Percentiles rank a stretch among this genome's conserved stretches.
Evolutionary conservation across 2,113 vertebrate species (phyloP).

Genomic region (Scolopax mira): DNA sequence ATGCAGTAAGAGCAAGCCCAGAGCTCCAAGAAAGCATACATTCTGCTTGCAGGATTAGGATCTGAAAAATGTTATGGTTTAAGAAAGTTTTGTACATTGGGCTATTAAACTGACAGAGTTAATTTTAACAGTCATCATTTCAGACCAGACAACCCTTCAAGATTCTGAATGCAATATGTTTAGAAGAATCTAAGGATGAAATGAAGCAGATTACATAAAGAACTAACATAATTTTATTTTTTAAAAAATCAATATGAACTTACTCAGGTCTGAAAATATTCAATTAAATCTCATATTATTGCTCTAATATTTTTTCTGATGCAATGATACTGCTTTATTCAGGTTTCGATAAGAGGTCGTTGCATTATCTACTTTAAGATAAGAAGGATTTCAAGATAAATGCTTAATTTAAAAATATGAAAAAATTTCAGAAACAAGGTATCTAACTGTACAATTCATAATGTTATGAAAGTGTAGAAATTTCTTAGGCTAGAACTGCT

Average conservation of each 20-base stretch:
- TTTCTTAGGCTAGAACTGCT: background rate
- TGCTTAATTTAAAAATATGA: background rate
- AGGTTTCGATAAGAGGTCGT: background rate
- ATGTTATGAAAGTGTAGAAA: background rate
- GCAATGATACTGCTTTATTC: background rate
- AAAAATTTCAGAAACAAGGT: background rate
- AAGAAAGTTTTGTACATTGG: background rate
- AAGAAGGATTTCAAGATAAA: background rate
- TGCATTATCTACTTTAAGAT: background rate
- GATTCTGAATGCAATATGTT: background rate
- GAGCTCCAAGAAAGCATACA: background rate
- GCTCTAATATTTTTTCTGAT: background rate
- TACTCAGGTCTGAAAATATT: background rate
- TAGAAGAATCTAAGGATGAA: background rate
- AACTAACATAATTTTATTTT: background rate
- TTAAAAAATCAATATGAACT: background rate
- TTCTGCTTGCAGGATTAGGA: background rate
- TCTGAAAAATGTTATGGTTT: background rate
- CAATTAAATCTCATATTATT: background rate
- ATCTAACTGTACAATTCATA: background rate
- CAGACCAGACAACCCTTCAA: background rate
- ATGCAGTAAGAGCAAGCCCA: background rate
- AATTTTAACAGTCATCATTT: background rate
- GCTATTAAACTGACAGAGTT: background rate
- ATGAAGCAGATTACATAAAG: background rate